Conservation (phyloP, 2,113 vertebrate genomes). For the Catharus fuscescens region DNA sequence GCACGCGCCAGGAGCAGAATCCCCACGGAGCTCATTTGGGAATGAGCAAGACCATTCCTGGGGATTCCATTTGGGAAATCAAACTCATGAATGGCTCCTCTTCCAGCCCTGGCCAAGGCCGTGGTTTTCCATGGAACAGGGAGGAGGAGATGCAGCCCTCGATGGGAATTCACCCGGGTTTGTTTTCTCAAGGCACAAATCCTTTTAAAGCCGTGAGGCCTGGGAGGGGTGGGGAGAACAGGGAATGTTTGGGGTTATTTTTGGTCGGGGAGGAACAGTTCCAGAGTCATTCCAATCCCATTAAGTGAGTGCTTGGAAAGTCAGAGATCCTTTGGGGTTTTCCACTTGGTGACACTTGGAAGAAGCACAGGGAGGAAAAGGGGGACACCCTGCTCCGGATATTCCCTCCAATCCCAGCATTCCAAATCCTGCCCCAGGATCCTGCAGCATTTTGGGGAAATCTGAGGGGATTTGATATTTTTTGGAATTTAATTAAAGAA, state of each 20-base stretch:
- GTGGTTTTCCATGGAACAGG: constrained; percentile 46
- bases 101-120: constrained; percentile 27
- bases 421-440: neutral
- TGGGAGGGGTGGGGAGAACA: neutral
- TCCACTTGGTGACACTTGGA: neutral
- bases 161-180: constrained; percentile 61
- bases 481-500: neutral
- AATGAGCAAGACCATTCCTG: neutral
- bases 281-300: neutral
- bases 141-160: constrained; percentile 19
- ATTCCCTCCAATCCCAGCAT: accelerated
- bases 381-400: neutral
- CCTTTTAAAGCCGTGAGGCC: constrained; percentile 52
- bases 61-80: neutral
- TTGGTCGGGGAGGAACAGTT: constrained; percentile 19
- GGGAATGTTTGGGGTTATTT: constrained; percentile 25
- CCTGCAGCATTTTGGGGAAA: neutral
- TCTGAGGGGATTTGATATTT: neutral
- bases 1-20: neutral
- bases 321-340: neutral
- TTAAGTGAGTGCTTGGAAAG: neutral
- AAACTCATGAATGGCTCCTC: neutral
- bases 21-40: neutral
- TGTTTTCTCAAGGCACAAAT: constrained; percentile 70
- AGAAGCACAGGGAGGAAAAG: neutral